Evolutionary conservation across 2,113 vertebrate species (phyloP), one percentile per base, ranked within the genome.

Genomic region (Eleginops maclovinus): DNA sequence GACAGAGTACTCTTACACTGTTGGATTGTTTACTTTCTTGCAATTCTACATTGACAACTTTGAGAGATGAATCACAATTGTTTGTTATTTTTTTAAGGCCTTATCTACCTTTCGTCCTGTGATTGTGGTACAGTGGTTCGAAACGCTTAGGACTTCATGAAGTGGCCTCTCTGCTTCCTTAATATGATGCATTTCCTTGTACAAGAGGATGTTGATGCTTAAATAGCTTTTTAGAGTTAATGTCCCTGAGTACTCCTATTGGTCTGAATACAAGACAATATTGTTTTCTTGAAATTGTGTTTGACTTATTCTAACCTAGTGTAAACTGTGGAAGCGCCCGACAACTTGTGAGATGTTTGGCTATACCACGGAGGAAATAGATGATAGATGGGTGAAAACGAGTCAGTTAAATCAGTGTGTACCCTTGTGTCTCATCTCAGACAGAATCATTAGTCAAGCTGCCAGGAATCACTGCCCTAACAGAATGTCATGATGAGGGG

Each of bases 391-490:
- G 44, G 24, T 47, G 31, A 55, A 40, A 72, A 72, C 0, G 10
- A 47, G 43, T 36, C 31, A 0, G 31, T 36, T 6, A 36, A 31
- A 8, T 53, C 54, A 68, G 51, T 74, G 59, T 5, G 5, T 65
- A 40, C 26, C 36, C 19, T 4, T 19, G 26, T 2, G 43, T 46
- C 53, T 80, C 16, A 65, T 46, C 40, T 51, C 44, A 40, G 49
- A 76, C 53, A 13, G 70, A 84, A 69, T 81, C 62, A 40, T 79
- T 60, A 51, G 67, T 75, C 59, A 72, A 63, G 17, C 59, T 79
- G 74, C 56, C 60, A 63, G 54, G 46, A 79, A 44, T 47, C 16
- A 15, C 60, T 41, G 49, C 40, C 55, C 43, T 72, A 19, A 13
- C 11, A 65, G 40, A 53, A 74, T 36, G 19, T 65, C 61, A 51